Conservation (phyloP, 37 sponge, comb jelly and placozoan species). For the Aplysina aerophoba region DNA sequence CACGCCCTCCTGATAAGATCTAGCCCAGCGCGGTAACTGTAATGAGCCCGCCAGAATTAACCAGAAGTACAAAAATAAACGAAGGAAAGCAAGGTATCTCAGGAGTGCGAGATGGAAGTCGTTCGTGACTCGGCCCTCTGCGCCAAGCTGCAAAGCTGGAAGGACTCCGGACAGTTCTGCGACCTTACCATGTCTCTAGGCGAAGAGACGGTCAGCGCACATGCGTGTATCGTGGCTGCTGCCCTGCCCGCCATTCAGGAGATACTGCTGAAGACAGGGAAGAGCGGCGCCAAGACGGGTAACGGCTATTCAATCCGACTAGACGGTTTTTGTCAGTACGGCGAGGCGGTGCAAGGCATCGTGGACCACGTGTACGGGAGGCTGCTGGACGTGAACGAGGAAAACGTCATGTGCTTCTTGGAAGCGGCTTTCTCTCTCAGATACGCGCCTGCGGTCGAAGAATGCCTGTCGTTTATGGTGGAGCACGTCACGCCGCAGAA, state of each 20-base stretch:
- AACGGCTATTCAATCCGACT: background rate
- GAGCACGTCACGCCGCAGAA: background rate
- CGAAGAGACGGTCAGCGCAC: background rate
- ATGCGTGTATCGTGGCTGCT: slow-evolving; percentile 20
- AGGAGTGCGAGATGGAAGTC: too few relatives aligned
- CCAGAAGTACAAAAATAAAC: background rate
- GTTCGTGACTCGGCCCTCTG: background rate
- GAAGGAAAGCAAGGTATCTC: background rate
- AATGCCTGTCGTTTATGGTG: slow-evolving; percentile 13
- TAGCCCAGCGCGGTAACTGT: too few relatives aligned
- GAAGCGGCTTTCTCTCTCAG: background rate
- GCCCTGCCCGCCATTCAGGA: slow-evolving; percentile 6
- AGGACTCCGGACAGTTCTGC: slow-evolving; percentile 24
- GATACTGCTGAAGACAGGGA: background rate
- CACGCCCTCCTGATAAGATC: too few relatives aligned
- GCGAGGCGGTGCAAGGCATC: background rate
- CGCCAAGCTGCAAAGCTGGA: slow-evolving; percentile 18
- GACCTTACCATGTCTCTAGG: background rate
- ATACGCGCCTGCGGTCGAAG: background rate
- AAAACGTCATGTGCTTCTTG: slow-evolving; percentile 1
- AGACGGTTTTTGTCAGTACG: too few relatives aligned
- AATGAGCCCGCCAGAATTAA: background rate
- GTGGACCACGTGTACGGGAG: slow-evolving; percentile 24
- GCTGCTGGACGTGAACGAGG: background rate
- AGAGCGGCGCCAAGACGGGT: background rate